Base-by-base conservation (phyloP, 2,888 invertebrate species). In the Helicoverpa assulta region DNA sequence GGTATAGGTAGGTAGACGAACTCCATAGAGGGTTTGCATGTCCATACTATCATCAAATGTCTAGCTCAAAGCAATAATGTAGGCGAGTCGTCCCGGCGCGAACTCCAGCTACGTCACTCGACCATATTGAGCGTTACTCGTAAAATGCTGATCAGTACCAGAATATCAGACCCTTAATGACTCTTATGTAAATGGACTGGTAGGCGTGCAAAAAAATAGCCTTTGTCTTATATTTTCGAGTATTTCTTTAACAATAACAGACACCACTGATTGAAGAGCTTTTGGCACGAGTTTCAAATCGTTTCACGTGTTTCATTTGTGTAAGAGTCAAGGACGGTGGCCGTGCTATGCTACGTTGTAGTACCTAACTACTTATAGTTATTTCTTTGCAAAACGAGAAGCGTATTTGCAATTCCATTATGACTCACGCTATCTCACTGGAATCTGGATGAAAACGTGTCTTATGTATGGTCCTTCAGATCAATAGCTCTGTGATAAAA, bases 141-240 rank as follows among this genome's bases (percentile, higher is more conserved):
- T 81, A 76, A 80, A 72, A 68, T 67, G 67, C 63, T 70, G 68
- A 72, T 70, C 61, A 75, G 51, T 52, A 21, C 50, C 18, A 54
- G 47, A 65, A 73, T 64, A 70, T 51, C 7, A 51, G 55, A 63
- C 52, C 47, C 12, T 64, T 73, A 63, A 65, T 51, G 19, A 63
- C 43, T 58, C 7, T 67, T 60, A 64, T 59, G 56, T 81, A 60
- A 71, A 67, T 74, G 70, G 18, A 19, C 18, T 63, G 14, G 37
- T 67, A 40, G 53, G 10, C 55, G 37, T 57, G 19, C 8, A 56
- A 56, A 43, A 47, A 55, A 40, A 50, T 16, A 47, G 16, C 43
- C 33, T 33, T 47, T 18, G 26, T 19, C n/a, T 54, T 21, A 19
- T 19, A 26, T 54, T 33, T 77, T 62, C 10, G 14, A 47, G 60